Evolutionary conservation across 2,888 invertebrate genomes (phyloP), one percentile per base, ranked within the genome.

Genomic region (Metopia argyrocephala): DNA sequence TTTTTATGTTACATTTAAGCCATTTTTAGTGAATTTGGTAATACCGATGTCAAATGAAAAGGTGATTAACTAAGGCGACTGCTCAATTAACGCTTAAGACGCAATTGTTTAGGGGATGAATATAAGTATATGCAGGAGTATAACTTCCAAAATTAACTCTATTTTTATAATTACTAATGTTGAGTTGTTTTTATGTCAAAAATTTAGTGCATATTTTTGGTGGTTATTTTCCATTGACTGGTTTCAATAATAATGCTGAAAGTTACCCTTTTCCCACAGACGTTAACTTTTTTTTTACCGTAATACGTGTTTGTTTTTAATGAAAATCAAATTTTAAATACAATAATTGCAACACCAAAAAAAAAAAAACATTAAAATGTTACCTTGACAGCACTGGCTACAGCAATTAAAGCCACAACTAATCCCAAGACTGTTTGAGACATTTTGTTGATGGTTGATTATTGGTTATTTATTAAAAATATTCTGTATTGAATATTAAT

Each of bases 381-480:
- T 85, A 86, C 86, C 86, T 86, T 86, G 62, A 85, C 82, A 50
- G 86, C 85, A 83, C 81, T 85, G 75, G 85, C 84, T 66, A 83
- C 84, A 78, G 86, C 86, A 74, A 87, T 78, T 73, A 86, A 79
- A 56, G 83, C 85, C 76, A 87, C 84, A 64, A 86, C 68, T 79
- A 88, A 84, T 82, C 84, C 85, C 28, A 83, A 76, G 31, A 84
- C 61, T 76, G 83, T 85, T 52, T 84, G 84, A 84, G 56, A 83
- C 86, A 86, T 86, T 7, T 21, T 79, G 48, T 5, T 31, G 48
- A 54, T 28, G 71, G 12, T 38, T 38, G 38, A 12, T 38, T 38
- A 38, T 50, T 38, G 9, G 38, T 27, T 28, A 15, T 56, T 28
- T 5, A 15, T 59, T 46, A 2, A 38, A 21, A 66, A 46, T 62